Evolutionary conservation across 2,888 invertebrate species (phyloP), one percentile per base, ranked within the genome.

Genomic region (Ennomos fuscantarius): DNA sequence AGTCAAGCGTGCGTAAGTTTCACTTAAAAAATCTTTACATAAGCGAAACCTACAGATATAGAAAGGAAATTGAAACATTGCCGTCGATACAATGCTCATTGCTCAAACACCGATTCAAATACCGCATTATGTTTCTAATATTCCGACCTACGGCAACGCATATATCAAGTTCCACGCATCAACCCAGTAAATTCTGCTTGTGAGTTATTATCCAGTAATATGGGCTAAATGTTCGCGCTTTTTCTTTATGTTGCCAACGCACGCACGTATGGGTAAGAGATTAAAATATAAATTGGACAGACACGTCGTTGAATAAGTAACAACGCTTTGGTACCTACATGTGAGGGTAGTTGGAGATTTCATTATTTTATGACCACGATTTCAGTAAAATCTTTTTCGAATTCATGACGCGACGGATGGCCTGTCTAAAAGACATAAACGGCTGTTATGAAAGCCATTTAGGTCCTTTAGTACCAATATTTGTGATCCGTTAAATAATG

Each of bases 121-220:
- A n/a, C 36, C 41, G 47, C 57, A 54, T 49, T 59, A 54, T 59
- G 49, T 54, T 49, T 50, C 43, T 59, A 59, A 60, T 55, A 55
- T 51, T 62, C 52, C 67, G 68, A 67, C 62, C 68, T 76, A 74
- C 72, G 71, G 73, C 62, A 75, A 73, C 73, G 67, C 69, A 82
- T 86, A 84, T 81, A 88, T 88, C 86, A 87, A 71, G 54, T 75
- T 78, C 74, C 70, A 79, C 79, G 74, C 81, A 84, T 84, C 83
- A 79, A 78, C 72, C 69, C 74, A 78, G 83, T 82, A 81, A 81
- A 82, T 84, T 79, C 77, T 72, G 65, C 64, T 70, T 63, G 75
- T 88, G 87, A 89, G 68, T 86, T 88, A 89, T 87, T 81, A 83
- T 78, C 78, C 74, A 73, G 81, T 82, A 82, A 82, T 81, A 76